These are phyloP conservation scores for Gopherus evgoodei DNA, from an alignment of 2,113 vertebrate genomes.

Conservation along the genomic window DNA sequence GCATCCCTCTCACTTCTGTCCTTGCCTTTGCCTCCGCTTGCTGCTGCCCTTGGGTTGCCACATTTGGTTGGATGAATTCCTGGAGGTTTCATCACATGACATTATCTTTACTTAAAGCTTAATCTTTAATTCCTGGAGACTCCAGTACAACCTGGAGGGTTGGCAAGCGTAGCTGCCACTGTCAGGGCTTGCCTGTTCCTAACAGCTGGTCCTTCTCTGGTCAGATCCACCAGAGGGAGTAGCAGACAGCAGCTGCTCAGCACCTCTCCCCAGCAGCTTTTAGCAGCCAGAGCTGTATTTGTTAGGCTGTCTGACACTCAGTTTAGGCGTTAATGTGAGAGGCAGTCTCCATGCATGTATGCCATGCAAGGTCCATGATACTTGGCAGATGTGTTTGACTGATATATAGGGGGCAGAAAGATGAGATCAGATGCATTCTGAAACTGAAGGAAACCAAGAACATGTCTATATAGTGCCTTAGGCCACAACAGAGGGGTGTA, in stretches of 20 bases:
- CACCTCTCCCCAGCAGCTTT: rapidly evolving
- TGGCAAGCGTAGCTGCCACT: too few species aligned
- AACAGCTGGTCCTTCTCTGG: background rate
- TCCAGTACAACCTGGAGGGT: too few species aligned
- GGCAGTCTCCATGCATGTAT: background rate
- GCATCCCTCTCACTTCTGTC: background rate
- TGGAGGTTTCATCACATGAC: too few species aligned
- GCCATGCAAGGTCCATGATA: background rate
- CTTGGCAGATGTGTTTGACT: background rate
- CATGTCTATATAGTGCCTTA: background rate
- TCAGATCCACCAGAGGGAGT: background rate
- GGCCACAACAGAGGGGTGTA: background rate
- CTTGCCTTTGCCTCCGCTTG: background rate
- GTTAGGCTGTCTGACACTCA: background rate
- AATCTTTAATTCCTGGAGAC: too few species aligned
- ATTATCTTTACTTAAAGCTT: too few species aligned
- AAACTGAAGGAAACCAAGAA: background rate
- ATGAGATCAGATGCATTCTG: background rate
- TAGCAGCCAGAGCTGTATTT: rapidly evolving
- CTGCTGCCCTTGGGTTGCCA: background rate
- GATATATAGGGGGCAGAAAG: background rate
- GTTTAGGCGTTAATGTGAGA: background rate
- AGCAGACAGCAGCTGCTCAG: background rate
- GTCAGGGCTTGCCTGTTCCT: background rate
- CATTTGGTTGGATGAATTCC: too few species aligned